phyloP scores from a whole-genome alignment of 1,140 invertebrate genomes.

The Agraylea sexmaculata region DNA sequence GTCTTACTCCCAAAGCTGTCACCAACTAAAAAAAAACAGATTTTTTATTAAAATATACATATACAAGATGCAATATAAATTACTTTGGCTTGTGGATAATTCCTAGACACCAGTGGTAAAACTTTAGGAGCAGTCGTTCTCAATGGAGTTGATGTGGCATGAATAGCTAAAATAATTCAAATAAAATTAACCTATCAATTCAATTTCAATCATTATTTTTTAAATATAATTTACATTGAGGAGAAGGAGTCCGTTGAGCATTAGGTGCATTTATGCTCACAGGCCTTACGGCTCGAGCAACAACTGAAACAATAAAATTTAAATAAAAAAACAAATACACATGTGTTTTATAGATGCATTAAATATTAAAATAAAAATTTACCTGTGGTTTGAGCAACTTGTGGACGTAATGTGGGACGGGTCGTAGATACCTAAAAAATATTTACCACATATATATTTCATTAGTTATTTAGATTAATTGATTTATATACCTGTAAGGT shows the following conservation, averaged over 20 bases:
- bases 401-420: slow-evolving; percentile 10
- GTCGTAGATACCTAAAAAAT: slow-evolving; percentile 2
- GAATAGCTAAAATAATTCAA: slow-evolving; percentile 14
- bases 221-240: slow-evolving; percentile 19
- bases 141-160: slow-evolving; percentile 14
- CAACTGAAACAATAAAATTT: slow-evolving; percentile 12
- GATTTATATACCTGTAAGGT: slow-evolving; percentile 18
- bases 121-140: slow-evolving; percentile 16
- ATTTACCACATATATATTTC: neutral
- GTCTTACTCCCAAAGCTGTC: slow-evolving; percentile 15
- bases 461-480: too few species aligned
- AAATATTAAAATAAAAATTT: slow-evolving; percentile 1
- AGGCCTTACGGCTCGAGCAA: slow-evolving; percentile 16
- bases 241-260: slow-evolving; percentile 19
- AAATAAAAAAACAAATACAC: neutral
- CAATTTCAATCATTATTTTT: neutral
- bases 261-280: slow-evolving; percentile 14
- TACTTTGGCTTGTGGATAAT: slow-evolving; percentile 19
- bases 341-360: neutral
- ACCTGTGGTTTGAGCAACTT: slow-evolving; percentile 14
- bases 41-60: neutral
- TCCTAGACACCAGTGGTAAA: slow-evolving; percentile 16
- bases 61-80: neutral
- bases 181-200: neutral
- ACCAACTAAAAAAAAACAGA: slow-evolving; percentile 11